Base-by-base conservation (phyloP, 1,140 invertebrate species). In the Popillia japonica region DNA sequence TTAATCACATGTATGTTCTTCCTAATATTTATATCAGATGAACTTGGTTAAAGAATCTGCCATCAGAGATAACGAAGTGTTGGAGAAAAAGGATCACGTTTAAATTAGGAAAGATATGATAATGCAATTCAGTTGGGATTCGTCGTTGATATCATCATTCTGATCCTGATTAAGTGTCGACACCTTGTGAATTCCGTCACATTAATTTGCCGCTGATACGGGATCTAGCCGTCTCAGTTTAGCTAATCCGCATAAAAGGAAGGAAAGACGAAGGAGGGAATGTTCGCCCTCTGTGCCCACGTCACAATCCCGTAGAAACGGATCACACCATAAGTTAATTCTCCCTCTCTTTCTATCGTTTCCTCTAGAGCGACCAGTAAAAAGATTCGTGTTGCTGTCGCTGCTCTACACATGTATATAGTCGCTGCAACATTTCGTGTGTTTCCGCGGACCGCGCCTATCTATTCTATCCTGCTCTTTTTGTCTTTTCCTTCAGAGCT, bases 81-180 rank as follows among this genome's bases (percentile, higher is more conserved):
- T 11, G 10, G 64, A 68, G 44, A 48, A 48, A 48, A 17, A 7
- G 44, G n/a, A 48, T 48, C 44, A 17, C 44, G 10, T 48, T 17
- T 10, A 48, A 34, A 34, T 34, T 34, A 34, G 27, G 44, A 68
- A 22, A 22, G 2, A 68, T 27, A 27, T 10, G 22, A 68, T 68
- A 74, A 74, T 41, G 34, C 34, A 74, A 74, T 40, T 74, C 11
- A 4, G 22, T 41, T 41, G 11, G n/a, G 4, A 74, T 41, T 27
- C 72, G n/a, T 74, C 72, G 72, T 20, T 20, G 11, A 20, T 74
- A 41, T 41, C 72, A 74, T 74, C 72, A 41, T 40, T 74, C 41
- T 74, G 72, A 74, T 74, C 41, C 72, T 41, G 72, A 74, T 74
- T 74, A 74, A 74, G 72, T 74, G 72, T 74, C 72, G 72, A 74